Conservation (phyloP, 1,140 invertebrate genomes). For the Scaptomyza graminum region DNA sequence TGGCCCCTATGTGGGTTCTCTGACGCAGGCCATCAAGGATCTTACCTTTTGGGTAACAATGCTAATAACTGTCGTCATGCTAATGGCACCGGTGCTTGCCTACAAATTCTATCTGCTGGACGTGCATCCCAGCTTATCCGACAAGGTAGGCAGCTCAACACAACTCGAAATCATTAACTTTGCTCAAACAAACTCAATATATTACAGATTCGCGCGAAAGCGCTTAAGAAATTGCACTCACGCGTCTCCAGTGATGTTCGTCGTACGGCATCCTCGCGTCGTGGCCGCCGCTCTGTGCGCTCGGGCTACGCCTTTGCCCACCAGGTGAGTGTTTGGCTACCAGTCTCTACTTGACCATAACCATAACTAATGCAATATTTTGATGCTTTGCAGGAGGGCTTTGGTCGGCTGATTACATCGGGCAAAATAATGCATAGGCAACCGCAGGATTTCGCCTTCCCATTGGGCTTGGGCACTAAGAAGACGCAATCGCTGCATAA, state of each 20-base stretch:
- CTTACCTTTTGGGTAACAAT: constrained; percentile 98
- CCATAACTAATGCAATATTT: neutral
- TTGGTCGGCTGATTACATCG: constrained; percentile 98
- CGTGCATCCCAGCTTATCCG: constrained; percentile 94
- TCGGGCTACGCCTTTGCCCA: constrained; percentile 99
- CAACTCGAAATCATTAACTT: neutral
- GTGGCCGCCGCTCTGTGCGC: constrained; percentile 94
- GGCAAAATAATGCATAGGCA: constrained; percentile 97
- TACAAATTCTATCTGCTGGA: constrained; percentile 97
- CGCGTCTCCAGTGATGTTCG: constrained; percentile 90
- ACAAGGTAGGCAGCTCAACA: constrained; percentile 87
- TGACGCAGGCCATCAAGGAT: constrained; percentile 93
- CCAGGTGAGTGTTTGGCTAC: constrained; percentile 64
- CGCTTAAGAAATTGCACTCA: constrained; percentile 88
- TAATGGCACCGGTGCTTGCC: constrained; percentile 96
- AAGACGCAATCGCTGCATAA: constrained; percentile 69
- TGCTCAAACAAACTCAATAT: neutral
- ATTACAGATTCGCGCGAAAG: constrained; percentile 85
- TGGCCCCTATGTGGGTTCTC: constrained; percentile 92
- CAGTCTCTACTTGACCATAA: neutral
- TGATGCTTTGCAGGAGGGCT: constrained; percentile 90
- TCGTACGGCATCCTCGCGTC: constrained; percentile 92
- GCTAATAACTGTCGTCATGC: constrained; percentile 91
- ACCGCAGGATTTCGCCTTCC: constrained; percentile 85
- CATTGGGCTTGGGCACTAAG: constrained; percentile 75